phyloP scores from a whole-genome alignment of 1,140 invertebrate genomes.

The Delia radicum region DNA sequence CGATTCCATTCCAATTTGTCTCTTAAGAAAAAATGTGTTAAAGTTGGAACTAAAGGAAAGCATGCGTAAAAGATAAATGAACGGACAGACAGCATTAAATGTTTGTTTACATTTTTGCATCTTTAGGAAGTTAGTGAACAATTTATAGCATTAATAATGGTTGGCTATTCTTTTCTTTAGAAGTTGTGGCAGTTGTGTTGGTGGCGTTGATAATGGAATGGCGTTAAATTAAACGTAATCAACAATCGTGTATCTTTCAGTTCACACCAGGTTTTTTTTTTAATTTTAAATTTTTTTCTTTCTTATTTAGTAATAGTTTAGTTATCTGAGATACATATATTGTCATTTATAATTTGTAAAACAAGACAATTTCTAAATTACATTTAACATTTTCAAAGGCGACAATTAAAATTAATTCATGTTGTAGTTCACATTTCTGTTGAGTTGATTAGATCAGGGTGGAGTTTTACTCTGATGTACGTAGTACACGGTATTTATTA shows the following conservation, averaged over 20 bases:
- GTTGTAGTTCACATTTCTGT: neutral
- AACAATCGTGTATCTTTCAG: neutral
- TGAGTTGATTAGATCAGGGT: neutral
- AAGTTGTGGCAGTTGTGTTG: neutral
- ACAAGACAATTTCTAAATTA: conserved; percentile 2
- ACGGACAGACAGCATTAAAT: neutral
- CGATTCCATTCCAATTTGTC: too few relatives aligned
- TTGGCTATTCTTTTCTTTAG: neutral
- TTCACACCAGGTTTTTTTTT: neutral
- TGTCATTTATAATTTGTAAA: conserved; percentile 2
- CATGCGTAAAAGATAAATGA: neutral
- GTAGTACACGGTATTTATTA: neutral
- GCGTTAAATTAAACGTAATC: neutral
- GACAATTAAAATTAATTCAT: neutral
- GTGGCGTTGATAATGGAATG: neutral
- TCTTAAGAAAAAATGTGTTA: too few relatives aligned
- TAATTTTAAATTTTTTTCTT: neutral
- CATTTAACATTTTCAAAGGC: neutral
- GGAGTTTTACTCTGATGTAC: neutral
- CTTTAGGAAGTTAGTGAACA: neutral
- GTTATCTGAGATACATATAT: neutral
- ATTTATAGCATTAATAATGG: too few relatives aligned
- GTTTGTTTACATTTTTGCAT: neutral
- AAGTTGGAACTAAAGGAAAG: too few relatives aligned
- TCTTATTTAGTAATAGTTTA: neutral